Evolutionary conservation across 2,113 vertebrate genomes (phyloP), one percentile per base, ranked within the genome.

Genomic region (Psilopsiagon aymara): DNA sequence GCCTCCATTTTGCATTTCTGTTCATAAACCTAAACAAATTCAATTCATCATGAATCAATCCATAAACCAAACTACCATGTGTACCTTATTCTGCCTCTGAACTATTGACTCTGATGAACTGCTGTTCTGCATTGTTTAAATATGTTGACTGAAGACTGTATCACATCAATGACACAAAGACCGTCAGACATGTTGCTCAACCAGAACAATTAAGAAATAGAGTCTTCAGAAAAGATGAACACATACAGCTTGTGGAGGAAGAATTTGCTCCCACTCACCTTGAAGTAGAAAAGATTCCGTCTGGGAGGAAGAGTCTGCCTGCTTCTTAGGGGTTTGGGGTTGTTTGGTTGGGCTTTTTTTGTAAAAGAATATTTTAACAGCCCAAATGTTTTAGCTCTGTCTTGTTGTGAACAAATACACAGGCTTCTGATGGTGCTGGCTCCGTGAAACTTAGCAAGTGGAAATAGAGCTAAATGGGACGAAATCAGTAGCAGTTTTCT

Each of bases 341-440:
- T n/a, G 13, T n/a, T n/a, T 9, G 35, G 19, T 33, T 55, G 31
- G 29, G 11, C 0, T 0, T 3, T 23, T 66, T 74, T 83, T 60
- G 13, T 2, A 7, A 64, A 89, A 86, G 10, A 59, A 7, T 71
- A 53, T 81, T 87, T 93, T 68, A 69, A 43, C 9, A 92, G 31
- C 53, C 21, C 12, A 51, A 68, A n/a, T 60, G 29, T 55, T 92
- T 83, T 62, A 77, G 28, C 14, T 90, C 35, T 57, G 6, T 64
- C 27, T 63, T 18, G 13, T 10, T 83, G 46, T 29, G 78, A 49
- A 68, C 69, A 74, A 79, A 23, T 43, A 63, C 55, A 37, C 31
- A 74, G 78, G 33, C 8, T 59, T 85, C 59, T 70, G 15, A 37
- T 33, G 6, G 9, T 28, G 28, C 29, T 55, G 70, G 31, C 66